phyloP scores from a whole-genome alignment of 2,113 vertebrate species.

The Boleophthalmus pectinirostris region DNA sequence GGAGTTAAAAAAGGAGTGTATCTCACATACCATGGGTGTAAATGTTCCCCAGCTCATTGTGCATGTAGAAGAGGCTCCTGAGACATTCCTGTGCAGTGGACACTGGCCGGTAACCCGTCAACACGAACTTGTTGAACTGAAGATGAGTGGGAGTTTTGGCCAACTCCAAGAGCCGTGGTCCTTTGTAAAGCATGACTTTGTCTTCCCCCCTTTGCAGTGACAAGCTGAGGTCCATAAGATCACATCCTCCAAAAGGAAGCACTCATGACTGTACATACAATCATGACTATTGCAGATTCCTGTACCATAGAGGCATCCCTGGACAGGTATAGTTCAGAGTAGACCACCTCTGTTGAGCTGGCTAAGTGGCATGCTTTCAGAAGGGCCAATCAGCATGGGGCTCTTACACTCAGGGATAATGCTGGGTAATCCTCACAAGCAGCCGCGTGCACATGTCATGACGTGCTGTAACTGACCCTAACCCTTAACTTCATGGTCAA shows the following conservation, averaged over 20 bases:
- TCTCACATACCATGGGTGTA: constrained; percentile 87
- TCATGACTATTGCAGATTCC: constrained; percentile 14
- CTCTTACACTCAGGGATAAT: constrained; percentile 61
- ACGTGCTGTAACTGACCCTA: constrained; percentile 14
- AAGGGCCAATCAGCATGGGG: constrained; percentile 57
- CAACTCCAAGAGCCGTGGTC: constrained; percentile 85
- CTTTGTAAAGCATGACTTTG: constrained; percentile 72
- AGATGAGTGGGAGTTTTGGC: constrained; percentile 85
- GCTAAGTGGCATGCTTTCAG: constrained; percentile 58
- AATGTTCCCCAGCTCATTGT: constrained; percentile 93
- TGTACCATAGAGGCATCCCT: constrained; percentile 29
- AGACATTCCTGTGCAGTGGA: constrained; percentile 82
- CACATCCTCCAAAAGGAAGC: constrained; percentile 38
- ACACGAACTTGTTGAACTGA: constrained; percentile 90
- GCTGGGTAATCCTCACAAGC: constrained; percentile 68
- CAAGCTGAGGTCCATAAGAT: constrained; percentile 28
- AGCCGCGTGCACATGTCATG: constrained; percentile 32
- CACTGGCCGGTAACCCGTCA: constrained; percentile 87
- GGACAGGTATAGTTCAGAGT: constrained; percentile 53
- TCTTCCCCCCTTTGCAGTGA: constrained; percentile 12
- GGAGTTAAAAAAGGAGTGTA: not conserved
- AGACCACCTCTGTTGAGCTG: constrained; percentile 59
- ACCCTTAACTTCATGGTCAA: constrained; percentile 8
- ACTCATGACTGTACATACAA: constrained; percentile 6
- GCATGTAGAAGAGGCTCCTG: constrained; percentile 89